Evolutionary conservation across 2,797 vertebrate genomes (phyloP).

Genomic region (Syngnathus acus): DNA sequence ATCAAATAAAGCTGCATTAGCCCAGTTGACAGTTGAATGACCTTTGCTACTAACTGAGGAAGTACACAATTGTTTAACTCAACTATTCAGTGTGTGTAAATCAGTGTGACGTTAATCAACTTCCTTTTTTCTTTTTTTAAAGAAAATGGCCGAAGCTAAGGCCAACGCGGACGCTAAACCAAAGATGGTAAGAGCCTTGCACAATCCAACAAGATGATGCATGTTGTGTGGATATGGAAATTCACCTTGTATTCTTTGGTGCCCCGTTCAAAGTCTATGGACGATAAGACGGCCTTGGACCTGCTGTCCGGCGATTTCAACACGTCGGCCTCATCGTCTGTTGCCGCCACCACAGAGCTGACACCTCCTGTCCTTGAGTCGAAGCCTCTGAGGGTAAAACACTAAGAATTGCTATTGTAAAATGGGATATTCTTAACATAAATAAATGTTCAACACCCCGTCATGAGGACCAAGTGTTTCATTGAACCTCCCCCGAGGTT

Average conservation of each 20-base stretch:
- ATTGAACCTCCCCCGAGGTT: neutral
- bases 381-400: slow-evolving; percentile 46
- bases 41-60: neutral
- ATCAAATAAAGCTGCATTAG: neutral
- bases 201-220: neutral
- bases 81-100: neutral
- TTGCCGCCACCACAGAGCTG: slow-evolving; percentile 23
- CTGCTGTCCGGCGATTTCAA: slow-evolving; percentile 63
- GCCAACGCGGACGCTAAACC: slow-evolving; percentile 24
- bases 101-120: neutral
- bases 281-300: slow-evolving; percentile 61
- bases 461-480: neutral
- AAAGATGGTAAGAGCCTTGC: slow-evolving; percentile 46
- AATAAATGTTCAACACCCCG: no score
- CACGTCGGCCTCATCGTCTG: slow-evolving; percentile 8
- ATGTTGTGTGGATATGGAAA: neutral
- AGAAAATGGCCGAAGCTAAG: slow-evolving; percentile 49
- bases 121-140: neutral
- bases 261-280: slow-evolving; percentile 41
- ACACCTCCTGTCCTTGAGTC: slow-evolving; percentile 36
- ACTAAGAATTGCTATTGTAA: neutral
- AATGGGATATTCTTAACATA: neutral
- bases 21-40: no score
- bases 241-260: neutral
- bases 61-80: neutral